Conservation (phyloP, 2,797 vertebrate species). For the Syngnathus rostellatus region DNA sequence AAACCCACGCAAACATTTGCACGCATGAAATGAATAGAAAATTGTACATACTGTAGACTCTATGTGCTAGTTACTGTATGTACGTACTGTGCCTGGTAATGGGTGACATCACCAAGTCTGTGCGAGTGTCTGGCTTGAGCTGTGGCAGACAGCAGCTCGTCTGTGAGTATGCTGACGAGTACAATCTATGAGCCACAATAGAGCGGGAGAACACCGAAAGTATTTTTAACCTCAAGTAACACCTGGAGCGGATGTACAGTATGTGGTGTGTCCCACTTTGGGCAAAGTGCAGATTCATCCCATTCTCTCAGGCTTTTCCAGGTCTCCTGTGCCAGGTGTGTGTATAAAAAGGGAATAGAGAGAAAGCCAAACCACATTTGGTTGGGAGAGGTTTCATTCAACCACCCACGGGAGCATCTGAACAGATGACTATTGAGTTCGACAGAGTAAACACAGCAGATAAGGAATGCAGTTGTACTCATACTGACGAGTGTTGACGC, state of each 20-base stretch:
- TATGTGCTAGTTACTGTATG: too few species aligned
- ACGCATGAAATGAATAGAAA: too few species aligned
- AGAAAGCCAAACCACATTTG: slow-evolving; percentile 30
- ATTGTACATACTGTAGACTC: too few species aligned
- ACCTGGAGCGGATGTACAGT: not conserved
- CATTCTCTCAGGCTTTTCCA: slow-evolving; percentile 39
- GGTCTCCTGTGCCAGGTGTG: slow-evolving; percentile 15
- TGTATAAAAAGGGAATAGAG: slow-evolving; percentile 23
- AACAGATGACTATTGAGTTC: not conserved
- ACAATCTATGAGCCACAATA: too few species aligned
- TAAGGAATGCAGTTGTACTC: slow-evolving; percentile 1
- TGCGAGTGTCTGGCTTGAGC: too few species aligned
- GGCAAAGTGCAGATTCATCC: slow-evolving; percentile 50
- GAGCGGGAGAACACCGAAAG: too few species aligned
- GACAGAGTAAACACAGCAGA: slow-evolving; percentile 4
- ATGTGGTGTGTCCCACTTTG: slow-evolving; percentile 2
- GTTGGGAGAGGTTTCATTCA: not conserved
- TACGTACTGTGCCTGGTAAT: too few species aligned
- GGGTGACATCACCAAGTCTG: too few species aligned
- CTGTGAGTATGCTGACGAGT: too few species aligned
- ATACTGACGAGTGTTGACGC: not conserved
- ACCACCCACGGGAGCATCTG: not conserved
- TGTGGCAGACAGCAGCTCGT: too few species aligned
- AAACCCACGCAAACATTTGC: too few species aligned
- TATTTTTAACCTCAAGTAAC: slow-evolving; percentile 3